Conservation (phyloP, 2,797 vertebrate genomes). For the Takifugu rubripes region DNA sequence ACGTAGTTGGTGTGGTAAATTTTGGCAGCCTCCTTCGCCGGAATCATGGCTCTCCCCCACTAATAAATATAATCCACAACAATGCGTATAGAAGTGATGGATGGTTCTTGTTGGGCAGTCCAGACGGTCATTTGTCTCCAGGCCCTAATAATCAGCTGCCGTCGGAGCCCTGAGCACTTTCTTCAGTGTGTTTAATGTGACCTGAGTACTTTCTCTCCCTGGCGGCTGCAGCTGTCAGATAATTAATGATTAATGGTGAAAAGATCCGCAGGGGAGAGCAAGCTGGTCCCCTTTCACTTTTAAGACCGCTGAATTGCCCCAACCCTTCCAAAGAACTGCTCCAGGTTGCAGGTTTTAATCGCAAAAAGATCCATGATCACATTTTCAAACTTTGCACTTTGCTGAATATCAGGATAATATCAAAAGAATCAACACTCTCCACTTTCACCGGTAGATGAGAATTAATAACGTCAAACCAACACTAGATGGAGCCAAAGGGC, state of each 20-base stretch:
- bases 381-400: too few relatives aligned
- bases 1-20: slow-evolving; percentile 99
- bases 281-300: slow-evolving; percentile 17
- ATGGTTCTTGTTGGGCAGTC: neutral
- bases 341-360: neutral
- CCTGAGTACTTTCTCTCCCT: neutral
- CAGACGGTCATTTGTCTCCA: neutral
- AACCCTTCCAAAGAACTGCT: neutral
- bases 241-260: slow-evolving; percentile 64
- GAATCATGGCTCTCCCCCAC: slow-evolving; percentile 75
- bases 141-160: neutral
- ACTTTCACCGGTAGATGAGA: too few relatives aligned
- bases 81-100: neutral
- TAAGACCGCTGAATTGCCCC: neutral
- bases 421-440: too few relatives aligned
- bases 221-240: slow-evolving; percentile 6
- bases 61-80: neutral
- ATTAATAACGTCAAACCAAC: slow-evolving; percentile 3
- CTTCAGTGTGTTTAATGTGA: neutral
- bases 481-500: slow-evolving; percentile 42
- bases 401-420: too few relatives aligned
- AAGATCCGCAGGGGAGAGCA: slow-evolving; percentile 36
- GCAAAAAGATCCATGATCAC: neutral
- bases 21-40: slow-evolving; percentile 90
- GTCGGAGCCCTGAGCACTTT: neutral